phyloP scores from a whole-genome alignment of 1,140 invertebrate species.

The Pseudomyrmex gracilis region DNA sequence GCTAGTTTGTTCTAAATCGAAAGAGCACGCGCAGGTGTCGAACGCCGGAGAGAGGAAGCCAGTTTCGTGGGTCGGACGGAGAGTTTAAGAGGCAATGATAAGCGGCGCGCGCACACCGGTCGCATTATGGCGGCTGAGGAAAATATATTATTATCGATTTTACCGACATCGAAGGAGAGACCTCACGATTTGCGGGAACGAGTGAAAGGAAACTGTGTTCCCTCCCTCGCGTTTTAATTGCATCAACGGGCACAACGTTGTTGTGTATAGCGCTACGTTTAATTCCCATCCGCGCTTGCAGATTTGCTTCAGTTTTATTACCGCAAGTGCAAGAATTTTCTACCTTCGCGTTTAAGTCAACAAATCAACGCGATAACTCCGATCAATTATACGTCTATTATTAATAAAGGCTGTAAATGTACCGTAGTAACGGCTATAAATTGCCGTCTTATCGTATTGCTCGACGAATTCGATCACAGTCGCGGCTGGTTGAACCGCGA shows the following conservation, averaged over 20 bases:
- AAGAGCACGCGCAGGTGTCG: slow-evolving; percentile 10
- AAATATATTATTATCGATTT: slow-evolving; percentile 58
- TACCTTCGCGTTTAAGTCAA: background rate
- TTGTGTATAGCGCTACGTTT: background rate
- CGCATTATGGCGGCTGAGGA: slow-evolving; percentile 30
- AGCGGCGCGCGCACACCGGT: background rate
- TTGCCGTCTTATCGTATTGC: slow-evolving; percentile 23
- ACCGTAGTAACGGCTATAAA: slow-evolving; percentile 15
- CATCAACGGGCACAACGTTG: background rate
- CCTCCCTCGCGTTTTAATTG: slow-evolving; percentile 34
- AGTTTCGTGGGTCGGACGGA: background rate
- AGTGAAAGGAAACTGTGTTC: slow-evolving; percentile 52
- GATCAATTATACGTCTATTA: slow-evolving; percentile 38
- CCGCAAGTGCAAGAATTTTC: background rate
- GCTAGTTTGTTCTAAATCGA: slow-evolving; percentile 61
- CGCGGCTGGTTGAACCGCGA: slow-evolving; percentile 15
- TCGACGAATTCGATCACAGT: slow-evolving; percentile 40
- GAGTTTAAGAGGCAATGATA: slow-evolving; percentile 16
- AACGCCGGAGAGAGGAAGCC: background rate
- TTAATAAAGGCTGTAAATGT: slow-evolving; percentile 33
- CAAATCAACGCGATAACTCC: slow-evolving; percentile 34
- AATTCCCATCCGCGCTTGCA: background rate
- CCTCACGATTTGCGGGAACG: slow-evolving; percentile 45
- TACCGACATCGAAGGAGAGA: slow-evolving; percentile 43
- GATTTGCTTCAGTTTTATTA: background rate